A percentile compares a stretch with the other conserved stretches of the same genome.
Conservation (phyloP, 2,113 vertebrate genomes). For the Heterotis niloticus region DNA sequence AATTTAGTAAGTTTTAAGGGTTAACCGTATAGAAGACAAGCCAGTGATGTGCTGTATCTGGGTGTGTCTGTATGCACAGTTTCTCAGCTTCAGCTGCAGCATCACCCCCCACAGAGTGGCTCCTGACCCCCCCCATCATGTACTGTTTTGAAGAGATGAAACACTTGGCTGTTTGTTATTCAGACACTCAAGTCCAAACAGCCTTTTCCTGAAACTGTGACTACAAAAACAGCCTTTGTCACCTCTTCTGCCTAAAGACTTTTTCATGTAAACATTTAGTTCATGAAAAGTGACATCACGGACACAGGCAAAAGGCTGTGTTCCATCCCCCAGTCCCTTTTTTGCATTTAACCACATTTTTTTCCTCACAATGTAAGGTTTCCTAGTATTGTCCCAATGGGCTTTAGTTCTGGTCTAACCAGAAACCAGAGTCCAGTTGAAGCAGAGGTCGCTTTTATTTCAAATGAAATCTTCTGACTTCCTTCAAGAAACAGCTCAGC, state of each 20-base stretch:
- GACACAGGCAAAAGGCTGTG: neutral
- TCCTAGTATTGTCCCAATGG: conserved; percentile 42
- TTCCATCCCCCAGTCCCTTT: neutral
- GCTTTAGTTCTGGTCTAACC: too few species aligned
- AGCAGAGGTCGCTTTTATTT: neutral
- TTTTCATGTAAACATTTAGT: neutral
- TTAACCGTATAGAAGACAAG: too few species aligned
- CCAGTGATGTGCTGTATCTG: neutral
- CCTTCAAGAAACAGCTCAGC: conserved; percentile 31
- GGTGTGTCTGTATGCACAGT: neutral
- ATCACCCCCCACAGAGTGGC: neutral
- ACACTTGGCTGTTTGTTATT: neutral
- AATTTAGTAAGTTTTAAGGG: too few species aligned
- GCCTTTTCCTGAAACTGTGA: neutral
- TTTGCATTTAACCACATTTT: neutral
- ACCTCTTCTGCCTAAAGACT: neutral
- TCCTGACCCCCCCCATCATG: neutral
- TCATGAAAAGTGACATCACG: neutral
- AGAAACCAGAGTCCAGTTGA: conserved; percentile 34
- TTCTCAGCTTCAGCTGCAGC: neutral
- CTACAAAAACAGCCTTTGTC: neutral
- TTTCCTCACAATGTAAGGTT: conserved; percentile 17
- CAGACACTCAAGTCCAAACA: neutral
- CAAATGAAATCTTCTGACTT: conserved; percentile 20
- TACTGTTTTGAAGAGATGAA: neutral